A percentile compares a stretch with the other conserved stretches of the same genome.
phyloP scores from a whole-genome alignment of 2,888 invertebrate genomes.

The Eristalis tenax region DNA sequence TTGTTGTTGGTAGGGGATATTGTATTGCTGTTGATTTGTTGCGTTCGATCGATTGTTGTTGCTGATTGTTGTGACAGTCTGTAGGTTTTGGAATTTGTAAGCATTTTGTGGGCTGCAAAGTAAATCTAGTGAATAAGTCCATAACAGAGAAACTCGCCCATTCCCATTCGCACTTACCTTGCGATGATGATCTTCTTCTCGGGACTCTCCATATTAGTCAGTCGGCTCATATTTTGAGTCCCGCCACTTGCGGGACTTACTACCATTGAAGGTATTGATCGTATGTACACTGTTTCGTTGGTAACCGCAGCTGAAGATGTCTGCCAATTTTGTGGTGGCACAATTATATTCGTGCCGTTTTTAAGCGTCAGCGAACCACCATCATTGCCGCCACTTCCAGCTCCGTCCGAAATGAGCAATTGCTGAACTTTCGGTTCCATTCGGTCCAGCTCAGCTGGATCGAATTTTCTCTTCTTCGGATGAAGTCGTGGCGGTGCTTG shows the following conservation, averaged over 20 bases:
- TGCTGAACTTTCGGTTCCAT: constrained; percentile 75
- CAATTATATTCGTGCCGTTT: constrained; percentile 76
- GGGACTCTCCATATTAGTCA: constrained; percentile 74
- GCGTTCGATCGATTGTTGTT: constrained; percentile 72
- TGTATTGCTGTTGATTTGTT: constrained; percentile 67
- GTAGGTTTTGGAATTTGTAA: constrained; percentile 76
- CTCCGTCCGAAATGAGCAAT: constrained; percentile 66
- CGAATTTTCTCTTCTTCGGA: constrained; percentile 91
- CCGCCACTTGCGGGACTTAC: constrained; percentile 73
- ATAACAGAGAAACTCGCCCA: not conserved
- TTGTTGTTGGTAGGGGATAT: constrained; percentile 77
- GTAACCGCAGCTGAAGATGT: constrained; percentile 37
- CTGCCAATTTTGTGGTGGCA: constrained; percentile 66
- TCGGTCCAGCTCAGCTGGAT: constrained; percentile 81
- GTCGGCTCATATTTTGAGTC: constrained; percentile 74
- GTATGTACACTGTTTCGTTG: constrained; percentile 74
- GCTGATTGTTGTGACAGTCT: constrained; percentile 73
- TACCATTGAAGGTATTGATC: constrained; percentile 73
- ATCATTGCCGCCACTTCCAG: constrained; percentile 41
- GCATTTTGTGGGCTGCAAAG: constrained; percentile 74
- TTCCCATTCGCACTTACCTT: constrained; percentile 70
- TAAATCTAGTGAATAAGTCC: constrained; percentile 20
- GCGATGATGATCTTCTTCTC: constrained; percentile 77
- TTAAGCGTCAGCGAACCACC: constrained; percentile 71
- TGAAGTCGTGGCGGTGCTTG: constrained; percentile 84